Evolutionary conservation across 2,113 vertebrate species (phyloP).

Genomic region (Platysteira castanea): DNA sequence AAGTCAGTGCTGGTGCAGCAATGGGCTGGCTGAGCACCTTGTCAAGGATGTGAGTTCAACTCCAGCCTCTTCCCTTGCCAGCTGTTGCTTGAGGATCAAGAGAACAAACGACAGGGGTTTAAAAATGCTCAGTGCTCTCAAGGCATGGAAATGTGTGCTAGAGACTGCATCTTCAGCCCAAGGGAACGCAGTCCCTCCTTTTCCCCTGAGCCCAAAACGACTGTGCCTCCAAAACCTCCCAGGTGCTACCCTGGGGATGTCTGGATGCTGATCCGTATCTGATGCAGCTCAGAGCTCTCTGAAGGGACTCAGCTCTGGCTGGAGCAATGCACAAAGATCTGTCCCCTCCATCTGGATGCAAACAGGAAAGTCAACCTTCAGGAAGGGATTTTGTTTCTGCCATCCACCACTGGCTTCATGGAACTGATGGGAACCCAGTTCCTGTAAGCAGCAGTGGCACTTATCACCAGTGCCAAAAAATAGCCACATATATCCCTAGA

Average conservation of each 20-base stretch:
- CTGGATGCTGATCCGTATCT: background rate
- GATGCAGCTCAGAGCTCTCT: background rate
- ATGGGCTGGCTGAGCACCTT: background rate
- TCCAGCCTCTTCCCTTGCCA: background rate
- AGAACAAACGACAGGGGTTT: background rate
- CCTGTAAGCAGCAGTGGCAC: background rate
- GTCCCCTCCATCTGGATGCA: background rate
- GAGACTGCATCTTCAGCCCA: background rate
- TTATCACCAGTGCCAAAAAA: background rate
- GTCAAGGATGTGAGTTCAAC: background rate
- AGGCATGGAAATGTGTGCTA: background rate
- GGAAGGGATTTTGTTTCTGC: background rate
- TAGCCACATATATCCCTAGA: background rate
- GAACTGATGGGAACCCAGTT: background rate
- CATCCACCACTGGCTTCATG: background rate
- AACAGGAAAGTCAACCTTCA: background rate
- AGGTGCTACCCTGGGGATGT: background rate
- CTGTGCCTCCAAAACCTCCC: background rate
- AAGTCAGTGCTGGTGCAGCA: background rate
- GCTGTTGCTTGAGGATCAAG: background rate
- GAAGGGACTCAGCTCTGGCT: background rate
- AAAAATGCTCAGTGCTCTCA: background rate
- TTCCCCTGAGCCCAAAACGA: rapidly evolving
- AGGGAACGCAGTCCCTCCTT: background rate
- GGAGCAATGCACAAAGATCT: background rate